Conservation (phyloP, 1,140 invertebrate genomes). For the Vanessa atalanta region DNA sequence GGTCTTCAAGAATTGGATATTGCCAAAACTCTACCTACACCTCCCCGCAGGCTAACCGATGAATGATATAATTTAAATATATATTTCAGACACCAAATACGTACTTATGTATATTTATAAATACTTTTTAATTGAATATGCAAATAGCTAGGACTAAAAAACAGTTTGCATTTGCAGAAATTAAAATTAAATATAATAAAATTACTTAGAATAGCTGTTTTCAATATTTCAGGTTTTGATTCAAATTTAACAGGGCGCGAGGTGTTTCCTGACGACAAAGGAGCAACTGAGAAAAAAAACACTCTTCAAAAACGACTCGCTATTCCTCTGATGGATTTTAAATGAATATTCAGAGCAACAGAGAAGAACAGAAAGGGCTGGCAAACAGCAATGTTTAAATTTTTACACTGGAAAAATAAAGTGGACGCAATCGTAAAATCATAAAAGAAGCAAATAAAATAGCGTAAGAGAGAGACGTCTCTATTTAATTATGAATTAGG, state of each 20-base stretch:
- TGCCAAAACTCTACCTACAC: too few species aligned
- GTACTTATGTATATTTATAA: too few species aligned
- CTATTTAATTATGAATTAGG: slow-evolving; percentile 80
- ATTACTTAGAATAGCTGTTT: slow-evolving; percentile 2
- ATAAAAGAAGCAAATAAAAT: slow-evolving; percentile 76
- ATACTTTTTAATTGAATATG: too few species aligned
- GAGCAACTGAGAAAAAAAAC: slow-evolving; percentile 59
- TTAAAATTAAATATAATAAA: not conserved
- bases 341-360: slow-evolving; percentile 77
- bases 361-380: slow-evolving; percentile 65
- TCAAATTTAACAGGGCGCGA: slow-evolving; percentile 12
- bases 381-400: slow-evolving; percentile 64
- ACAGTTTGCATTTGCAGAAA: too few species aligned
- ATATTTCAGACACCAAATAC: too few species aligned
- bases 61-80: too few species aligned
- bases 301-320: slow-evolving; percentile 68
- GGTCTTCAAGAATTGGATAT: too few species aligned
- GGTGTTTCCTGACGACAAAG: slow-evolving; percentile 46
- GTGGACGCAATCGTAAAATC: slow-evolving; percentile 63
- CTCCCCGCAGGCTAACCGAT: too few species aligned
- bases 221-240: not conserved
- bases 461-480: slow-evolving; percentile 65
- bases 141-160: too few species aligned
- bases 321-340: slow-evolving; percentile 70
- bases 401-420: slow-evolving; percentile 55